Base-by-base conservation (phyloP, 2,113 vertebrate genomes). In the Hystrix brachyura region DNA sequence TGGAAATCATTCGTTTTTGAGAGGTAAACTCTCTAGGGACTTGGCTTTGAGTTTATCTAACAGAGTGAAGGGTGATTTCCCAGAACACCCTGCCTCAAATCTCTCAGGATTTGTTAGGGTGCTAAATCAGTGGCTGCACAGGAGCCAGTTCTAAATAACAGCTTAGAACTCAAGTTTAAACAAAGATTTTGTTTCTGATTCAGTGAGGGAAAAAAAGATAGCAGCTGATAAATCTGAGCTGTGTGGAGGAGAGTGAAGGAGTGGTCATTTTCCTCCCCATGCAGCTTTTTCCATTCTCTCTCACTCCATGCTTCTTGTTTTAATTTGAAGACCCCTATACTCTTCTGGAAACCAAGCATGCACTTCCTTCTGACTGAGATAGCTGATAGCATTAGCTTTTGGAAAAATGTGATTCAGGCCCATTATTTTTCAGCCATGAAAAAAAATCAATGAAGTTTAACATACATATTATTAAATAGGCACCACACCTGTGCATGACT, bases 1-100 rank as follows among this genome's bases (percentile, higher is more conserved):
- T 81, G 72, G 59, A 97, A 96, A 96, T 92, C 85, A 81, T 53
- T 94, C 53, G n/a, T 97, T 92, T 97, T 90, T 94, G 96, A n/a
- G 62, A 60, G 60, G 76, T 17, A 21, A 83, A 95, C 84, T 83
- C 59, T 96, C 51, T 19, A 51, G 90, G 53, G 51, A 91, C 53
- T 85, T 97, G 65, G 51, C 48, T 55, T 86, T 92, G 85, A 97
- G 60, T 1, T 46, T 23, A 88, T 78, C 80, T 71, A 91, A 94
- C 21, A 90, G 78, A 83, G 74, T 95, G 60, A 74, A 96, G 79
- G 67, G 78, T 85, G 96, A 88, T 89, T 67, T 94, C 71, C 15
- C 43, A 64, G 18, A 10, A 57, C 25, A 71, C 65, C 91, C 85
- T 57, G 74, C 69, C 97, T 97, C 95, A 4, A 0, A 57, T 43